These are phyloP conservation scores for Stigmatopora nigra DNA, from an alignment of 2,113 vertebrate species.

Conservation along the genomic window DNA sequence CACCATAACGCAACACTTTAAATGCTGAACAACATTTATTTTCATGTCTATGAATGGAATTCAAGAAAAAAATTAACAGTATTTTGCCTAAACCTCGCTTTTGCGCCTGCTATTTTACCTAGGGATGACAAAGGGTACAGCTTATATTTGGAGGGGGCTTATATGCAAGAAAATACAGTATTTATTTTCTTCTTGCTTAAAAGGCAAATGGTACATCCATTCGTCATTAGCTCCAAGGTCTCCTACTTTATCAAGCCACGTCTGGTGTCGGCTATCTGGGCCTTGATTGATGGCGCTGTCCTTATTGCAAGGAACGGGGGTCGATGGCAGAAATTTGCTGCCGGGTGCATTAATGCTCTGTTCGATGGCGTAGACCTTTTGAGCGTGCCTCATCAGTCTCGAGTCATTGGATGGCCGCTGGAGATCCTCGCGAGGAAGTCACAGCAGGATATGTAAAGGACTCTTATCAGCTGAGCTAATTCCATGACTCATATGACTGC, in stretches of 20 bases:
- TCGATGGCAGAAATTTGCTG: conserved; percentile 67
- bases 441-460: conserved; percentile 22
- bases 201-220: conserved; percentile 39
- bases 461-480: conserved; percentile 42
- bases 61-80: no score
- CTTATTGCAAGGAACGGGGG: conserved; percentile 60
- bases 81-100: no score
- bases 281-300: conserved; percentile 67
- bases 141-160: no score
- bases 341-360: conserved; percentile 60
- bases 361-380: conserved; percentile 61
- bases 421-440: conserved; percentile 50
- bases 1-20: no score
- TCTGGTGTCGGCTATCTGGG: conserved; percentile 55
- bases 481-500: conserved; percentile 38
- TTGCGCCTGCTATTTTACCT: no score
- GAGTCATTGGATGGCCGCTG: conserved; percentile 53
- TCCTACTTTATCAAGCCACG: conserved; percentile 58
- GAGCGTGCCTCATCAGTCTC: conserved; percentile 65
- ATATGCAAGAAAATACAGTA: neutral
- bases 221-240: conserved; percentile 63
- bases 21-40: no score
- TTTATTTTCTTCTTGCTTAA: conserved; percentile 10
- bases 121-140: no score
- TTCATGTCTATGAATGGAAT: no score